A percentile compares a stretch with the other conserved stretches of the same genome.
phyloP scores from a whole-genome alignment of 2,113 vertebrate species.

The Phyllostomus hastatus region DNA sequence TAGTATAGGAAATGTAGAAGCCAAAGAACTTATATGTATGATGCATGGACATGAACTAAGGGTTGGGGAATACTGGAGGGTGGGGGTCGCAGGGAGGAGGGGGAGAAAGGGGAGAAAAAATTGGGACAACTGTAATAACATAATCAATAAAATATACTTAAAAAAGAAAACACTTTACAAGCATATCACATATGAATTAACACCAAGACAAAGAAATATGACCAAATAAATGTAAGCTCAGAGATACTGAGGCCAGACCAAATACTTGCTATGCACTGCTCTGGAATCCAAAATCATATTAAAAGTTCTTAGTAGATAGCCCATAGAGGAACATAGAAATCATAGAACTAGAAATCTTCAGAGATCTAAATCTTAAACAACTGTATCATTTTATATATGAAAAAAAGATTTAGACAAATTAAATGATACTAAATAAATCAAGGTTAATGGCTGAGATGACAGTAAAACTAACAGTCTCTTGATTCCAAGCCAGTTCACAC shows the following conservation, averaged over 20 bases:
- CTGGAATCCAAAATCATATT: not conserved
- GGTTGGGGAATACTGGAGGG: too few relatives aligned
- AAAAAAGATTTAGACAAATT: conserved; percentile 10
- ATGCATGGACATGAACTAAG: too few relatives aligned
- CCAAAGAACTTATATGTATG: too few relatives aligned
- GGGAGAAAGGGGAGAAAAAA: too few relatives aligned
- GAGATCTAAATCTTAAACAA: not conserved
- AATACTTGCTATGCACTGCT: conserved; percentile 27
- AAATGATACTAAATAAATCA: not conserved
- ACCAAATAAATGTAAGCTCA: not conserved
- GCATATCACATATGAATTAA: not conserved
- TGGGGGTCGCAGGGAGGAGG: too few relatives aligned
- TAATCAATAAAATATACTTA: too few relatives aligned
- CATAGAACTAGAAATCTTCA: not conserved
- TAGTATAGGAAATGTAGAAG: too few relatives aligned
- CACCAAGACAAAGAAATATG: conserved; percentile 13
- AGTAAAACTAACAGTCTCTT: not conserved
- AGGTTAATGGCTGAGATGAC: not conserved
- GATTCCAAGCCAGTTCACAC: not conserved
- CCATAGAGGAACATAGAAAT: not conserved
- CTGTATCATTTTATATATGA: not conserved
- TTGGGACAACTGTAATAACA: too few relatives aligned
- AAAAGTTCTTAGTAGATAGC: not conserved
- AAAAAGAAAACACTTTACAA: not conserved
- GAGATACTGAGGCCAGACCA: not conserved